These are phyloP conservation scores for Mactromeris polynyma DNA, from an alignment of 2,888 invertebrate species.

Conservation along the genomic window DNA sequence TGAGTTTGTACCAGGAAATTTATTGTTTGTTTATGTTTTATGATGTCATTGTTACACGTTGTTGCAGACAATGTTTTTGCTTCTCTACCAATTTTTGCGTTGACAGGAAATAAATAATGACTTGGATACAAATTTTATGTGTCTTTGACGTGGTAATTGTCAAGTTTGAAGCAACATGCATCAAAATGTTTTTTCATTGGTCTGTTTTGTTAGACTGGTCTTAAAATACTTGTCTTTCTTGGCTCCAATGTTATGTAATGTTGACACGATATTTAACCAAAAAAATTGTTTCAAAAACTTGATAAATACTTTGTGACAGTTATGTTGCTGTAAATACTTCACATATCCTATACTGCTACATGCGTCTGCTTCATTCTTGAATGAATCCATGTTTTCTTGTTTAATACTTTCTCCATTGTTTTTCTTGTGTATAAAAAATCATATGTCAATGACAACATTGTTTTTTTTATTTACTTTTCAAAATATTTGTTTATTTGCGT, in stretches of 20 bases:
- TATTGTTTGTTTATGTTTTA: background rate
- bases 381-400: too few relatives aligned
- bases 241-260: conserved; percentile 12
- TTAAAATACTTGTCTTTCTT: background rate
- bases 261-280: background rate
- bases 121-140: background rate
- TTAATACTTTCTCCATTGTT: too few relatives aligned
- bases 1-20: background rate
- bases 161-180: background rate
- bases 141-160: background rate
- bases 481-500: too few relatives aligned
- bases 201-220: background rate
- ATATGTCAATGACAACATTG: too few relatives aligned
- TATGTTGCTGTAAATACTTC: too few relatives aligned
- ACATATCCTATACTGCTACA: too few relatives aligned
- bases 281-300: background rate
- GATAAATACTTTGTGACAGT: background rate
- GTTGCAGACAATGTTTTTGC: background rate
- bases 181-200: background rate
- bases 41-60: background rate
- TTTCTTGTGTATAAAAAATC: too few relatives aligned
- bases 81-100: background rate
- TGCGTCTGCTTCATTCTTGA: too few relatives aligned
- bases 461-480: too few relatives aligned
- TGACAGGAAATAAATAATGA: background rate